Percentiles rank a stretch among this genome's conserved stretches.
Conservation (phyloP, 2,797 vertebrate species). For the Bovichtus diacanthus region DNA sequence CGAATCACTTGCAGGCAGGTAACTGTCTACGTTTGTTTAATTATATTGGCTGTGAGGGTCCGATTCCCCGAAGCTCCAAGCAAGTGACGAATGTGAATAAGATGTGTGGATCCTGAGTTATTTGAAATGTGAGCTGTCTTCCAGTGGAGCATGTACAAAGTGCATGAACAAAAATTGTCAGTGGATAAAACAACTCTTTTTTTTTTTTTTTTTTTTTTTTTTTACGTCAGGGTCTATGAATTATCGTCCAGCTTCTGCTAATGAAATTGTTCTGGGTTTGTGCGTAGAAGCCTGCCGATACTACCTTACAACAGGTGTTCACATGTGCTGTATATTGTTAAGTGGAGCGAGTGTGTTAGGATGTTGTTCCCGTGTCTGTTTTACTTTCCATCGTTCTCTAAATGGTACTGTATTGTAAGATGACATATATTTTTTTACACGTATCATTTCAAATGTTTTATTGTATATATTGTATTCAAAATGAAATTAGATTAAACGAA, state of each 20-base stretch:
- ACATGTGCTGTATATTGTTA: conserved; percentile 67
- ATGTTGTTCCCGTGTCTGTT: conserved; percentile 76
- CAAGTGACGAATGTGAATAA: conserved; percentile 46
- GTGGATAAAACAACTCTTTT: conserved; percentile 66
- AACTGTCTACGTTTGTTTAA: conserved; percentile 26
- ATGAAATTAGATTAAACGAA: conserved; percentile 79
- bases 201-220: too few species aligned
- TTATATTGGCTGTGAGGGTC: conserved; percentile 19
- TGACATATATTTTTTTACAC: conserved; percentile 89
- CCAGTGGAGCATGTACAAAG: conserved; percentile 79
- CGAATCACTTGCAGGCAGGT: conserved; percentile 27
- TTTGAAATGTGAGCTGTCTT: conserved; percentile 77
- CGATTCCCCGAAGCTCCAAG: conserved; percentile 11
- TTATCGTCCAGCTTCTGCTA: conserved; percentile 72
- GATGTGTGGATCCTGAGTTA: conserved; percentile 29
- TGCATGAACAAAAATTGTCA: conserved; percentile 81
- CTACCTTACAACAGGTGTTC: conserved; percentile 67
- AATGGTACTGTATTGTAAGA: conserved; percentile 87
- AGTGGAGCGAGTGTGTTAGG: conserved; percentile 72
- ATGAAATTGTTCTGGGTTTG: conserved; percentile 66
- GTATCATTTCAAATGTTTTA: conserved; percentile 84
- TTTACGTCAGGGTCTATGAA: conserved; percentile 64
- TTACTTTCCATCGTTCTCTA: conserved; percentile 76
- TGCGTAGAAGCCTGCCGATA: conserved; percentile 64
- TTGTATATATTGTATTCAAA: conserved; percentile 83